These are phyloP conservation scores for Neolamprologus sp. DNA, from an alignment of 2,113 vertebrate species.

Conservation along the genomic window DNA sequence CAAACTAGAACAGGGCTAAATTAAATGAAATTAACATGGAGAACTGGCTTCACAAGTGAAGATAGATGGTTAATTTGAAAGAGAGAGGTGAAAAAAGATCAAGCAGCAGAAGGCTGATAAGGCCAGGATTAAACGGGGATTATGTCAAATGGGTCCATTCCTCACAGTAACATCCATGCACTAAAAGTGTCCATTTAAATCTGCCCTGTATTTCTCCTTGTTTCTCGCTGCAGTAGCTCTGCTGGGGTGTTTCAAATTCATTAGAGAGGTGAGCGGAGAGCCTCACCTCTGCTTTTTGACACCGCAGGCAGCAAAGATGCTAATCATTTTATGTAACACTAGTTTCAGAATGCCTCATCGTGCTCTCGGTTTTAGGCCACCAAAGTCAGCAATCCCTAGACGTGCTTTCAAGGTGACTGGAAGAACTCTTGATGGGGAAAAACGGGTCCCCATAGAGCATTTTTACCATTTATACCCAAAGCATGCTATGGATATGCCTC, in stretches of 20 bases:
- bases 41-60: neutral
- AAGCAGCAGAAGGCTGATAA: neutral
- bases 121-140: conserved; percentile 16
- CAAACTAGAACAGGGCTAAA: neutral
- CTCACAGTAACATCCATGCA: conserved; percentile 1
- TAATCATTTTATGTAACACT: neutral
- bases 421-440: neutral
- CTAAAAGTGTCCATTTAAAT: conserved; percentile 28
- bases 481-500: neutral
- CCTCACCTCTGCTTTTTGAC: neutral
- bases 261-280: neutral
- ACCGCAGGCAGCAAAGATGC: neutral
- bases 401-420: conserved; percentile 16
- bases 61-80: neutral
- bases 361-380: neutral
- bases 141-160: neutral
- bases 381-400: neutral
- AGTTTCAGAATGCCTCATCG: neutral
- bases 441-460: neutral
- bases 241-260: neutral
- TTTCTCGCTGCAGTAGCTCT: neutral
- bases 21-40: neutral
- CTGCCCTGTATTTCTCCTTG: neutral
- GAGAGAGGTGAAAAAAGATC: neutral
- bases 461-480: neutral